phyloP scores from a whole-genome alignment of 2,888 invertebrate genomes.

The Drosophila sordidula region DNA sequence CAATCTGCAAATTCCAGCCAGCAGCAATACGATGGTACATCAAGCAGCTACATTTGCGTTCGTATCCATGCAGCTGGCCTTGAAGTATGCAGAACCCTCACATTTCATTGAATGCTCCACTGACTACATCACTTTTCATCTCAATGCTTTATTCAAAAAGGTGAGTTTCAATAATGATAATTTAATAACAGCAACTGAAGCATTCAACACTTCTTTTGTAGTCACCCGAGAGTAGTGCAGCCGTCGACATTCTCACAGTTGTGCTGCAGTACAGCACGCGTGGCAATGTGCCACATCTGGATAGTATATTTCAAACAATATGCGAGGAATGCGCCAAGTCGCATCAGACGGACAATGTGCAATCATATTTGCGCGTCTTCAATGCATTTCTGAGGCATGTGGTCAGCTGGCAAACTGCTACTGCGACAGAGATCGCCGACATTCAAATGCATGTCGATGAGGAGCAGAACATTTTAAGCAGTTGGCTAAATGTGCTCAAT shows the following conservation, averaged over 20 bases:
- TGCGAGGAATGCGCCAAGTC: slow-evolving; percentile 81
- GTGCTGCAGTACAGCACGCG: slow-evolving; percentile 90
- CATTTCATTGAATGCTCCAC: slow-evolving; percentile 89
- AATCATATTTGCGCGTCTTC: slow-evolving; percentile 90
- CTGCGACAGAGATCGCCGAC: slow-evolving; percentile 57
- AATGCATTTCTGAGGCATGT: slow-evolving; percentile 89
- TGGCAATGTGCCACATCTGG: slow-evolving; percentile 88
- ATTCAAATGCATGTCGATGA: slow-evolving; percentile 63
- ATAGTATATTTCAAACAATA: slow-evolving; percentile 89
- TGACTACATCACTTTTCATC: slow-evolving; percentile 91
- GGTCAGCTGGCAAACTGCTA: slow-evolving; percentile 86
- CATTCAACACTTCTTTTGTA: slow-evolving; percentile 18
- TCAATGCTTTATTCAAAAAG: slow-evolving; percentile 88
- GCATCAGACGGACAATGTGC: slow-evolving; percentile 87
- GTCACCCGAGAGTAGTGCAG: slow-evolving; percentile 87
- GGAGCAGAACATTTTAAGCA: slow-evolving; percentile 50
- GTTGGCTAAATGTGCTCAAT: slow-evolving; percentile 78
- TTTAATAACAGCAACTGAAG: neutral
- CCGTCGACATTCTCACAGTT: slow-evolving; percentile 90
- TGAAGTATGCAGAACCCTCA: slow-evolving; percentile 86
- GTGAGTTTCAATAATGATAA: slow-evolving; percentile 73
- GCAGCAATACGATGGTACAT: slow-evolving; percentile 88
- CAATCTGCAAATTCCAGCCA: slow-evolving; percentile 85
- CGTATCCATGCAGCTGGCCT: slow-evolving; percentile 87
- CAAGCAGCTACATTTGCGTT: slow-evolving; percentile 88